These are phyloP conservation scores for Laspeyria flexula DNA, from an alignment of 2,888 invertebrate genomes.

Conservation along the genomic window DNA sequence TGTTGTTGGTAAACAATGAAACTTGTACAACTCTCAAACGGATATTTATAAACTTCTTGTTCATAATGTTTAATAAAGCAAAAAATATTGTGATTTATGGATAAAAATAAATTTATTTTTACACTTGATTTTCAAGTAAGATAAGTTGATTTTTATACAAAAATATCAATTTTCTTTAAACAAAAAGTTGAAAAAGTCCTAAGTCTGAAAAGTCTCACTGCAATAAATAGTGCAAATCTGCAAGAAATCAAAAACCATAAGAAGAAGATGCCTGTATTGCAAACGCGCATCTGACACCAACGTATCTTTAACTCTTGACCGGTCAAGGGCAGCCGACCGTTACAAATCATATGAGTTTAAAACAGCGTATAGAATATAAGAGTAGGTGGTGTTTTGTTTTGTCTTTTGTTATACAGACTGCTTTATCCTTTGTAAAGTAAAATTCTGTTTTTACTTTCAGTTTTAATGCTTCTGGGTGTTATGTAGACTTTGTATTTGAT, in stretches of 20 bases:
- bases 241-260: background rate
- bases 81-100: no score
- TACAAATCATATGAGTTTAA: constrained; percentile 2
- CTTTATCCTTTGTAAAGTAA: background rate
- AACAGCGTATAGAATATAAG: background rate
- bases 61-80: no score
- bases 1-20: constrained; percentile 19
- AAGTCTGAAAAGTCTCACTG: no score
- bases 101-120: no score
- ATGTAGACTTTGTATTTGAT: no score
- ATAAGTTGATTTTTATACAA: no score
- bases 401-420: background rate
- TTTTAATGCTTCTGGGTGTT: no score
- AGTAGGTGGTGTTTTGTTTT: background rate
- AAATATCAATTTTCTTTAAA: no score
- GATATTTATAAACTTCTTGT: background rate
- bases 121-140: no score
- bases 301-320: constrained; percentile 7
- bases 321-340: constrained; percentile 8
- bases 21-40: background rate
- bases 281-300: background rate
- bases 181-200: no score
- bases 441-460: background rate
- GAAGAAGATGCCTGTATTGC: background rate
- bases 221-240: background rate